Evolutionary conservation across 2,113 vertebrate genomes (phyloP).

Genomic region (Chrysochloris asiatica): DNA sequence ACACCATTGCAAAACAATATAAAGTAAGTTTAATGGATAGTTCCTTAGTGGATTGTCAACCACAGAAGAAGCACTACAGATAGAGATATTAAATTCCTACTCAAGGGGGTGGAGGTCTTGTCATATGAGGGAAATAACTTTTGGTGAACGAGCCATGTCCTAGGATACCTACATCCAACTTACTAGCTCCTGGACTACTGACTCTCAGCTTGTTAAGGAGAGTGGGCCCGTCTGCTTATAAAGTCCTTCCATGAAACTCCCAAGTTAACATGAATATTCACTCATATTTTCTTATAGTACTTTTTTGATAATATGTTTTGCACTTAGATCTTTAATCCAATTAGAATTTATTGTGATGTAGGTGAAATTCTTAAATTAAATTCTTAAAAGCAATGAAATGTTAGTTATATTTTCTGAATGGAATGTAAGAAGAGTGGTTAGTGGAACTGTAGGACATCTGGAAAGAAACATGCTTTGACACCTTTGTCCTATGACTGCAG

Average conservation of each 20-base stretch:
- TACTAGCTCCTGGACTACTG: too few species aligned
- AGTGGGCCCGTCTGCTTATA: neutral
- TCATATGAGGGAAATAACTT: neutral
- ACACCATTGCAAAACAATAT: constrained; percentile 86
- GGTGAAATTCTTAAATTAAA: neutral
- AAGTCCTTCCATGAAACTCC: neutral
- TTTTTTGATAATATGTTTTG: neutral
- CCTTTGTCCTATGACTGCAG: constrained; percentile 67
- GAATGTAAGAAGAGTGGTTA: neutral
- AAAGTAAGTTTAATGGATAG: constrained; percentile 80
- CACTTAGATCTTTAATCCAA: neutral
- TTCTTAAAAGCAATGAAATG: neutral
- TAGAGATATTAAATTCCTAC: neutral
- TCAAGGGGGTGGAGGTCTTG: neutral
- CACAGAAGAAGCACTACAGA: neutral
- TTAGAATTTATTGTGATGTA: neutral
- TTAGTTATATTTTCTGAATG: neutral
- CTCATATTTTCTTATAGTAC: neutral
- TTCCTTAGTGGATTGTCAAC: constrained; percentile 6
- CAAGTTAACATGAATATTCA: accelerated
- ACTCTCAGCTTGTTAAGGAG: neutral
- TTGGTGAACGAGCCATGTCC: neutral
- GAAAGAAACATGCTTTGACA: neutral
- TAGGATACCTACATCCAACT: neutral
- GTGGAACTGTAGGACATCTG: neutral